Conservation (phyloP, 2,797 vertebrate species). For the Aldrovandia affinis region DNA sequence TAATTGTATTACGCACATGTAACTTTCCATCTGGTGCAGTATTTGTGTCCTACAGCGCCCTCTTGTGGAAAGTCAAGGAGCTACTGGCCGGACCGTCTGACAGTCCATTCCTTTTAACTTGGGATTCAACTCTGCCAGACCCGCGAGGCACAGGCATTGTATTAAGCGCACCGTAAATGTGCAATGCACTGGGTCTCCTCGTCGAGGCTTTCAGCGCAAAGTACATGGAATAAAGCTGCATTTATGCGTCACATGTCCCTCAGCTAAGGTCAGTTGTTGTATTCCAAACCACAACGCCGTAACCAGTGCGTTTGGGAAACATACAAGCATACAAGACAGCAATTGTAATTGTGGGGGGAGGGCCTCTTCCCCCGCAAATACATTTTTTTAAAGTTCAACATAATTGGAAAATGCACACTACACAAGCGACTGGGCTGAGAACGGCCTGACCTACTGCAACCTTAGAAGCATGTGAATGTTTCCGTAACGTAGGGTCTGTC, state of each 20-base stretch:
- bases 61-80: neutral
- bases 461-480: neutral
- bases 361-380: neutral
- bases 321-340: neutral
- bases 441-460: neutral
- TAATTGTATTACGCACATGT: neutral
- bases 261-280: neutral
- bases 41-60: neutral
- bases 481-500: neutral
- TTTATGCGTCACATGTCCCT: neutral
- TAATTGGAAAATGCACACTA: neutral
- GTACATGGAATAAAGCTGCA: neutral
- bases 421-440: neutral
- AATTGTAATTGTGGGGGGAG: neutral
- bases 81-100: neutral
- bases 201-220: neutral
- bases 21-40: neutral
- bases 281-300: neutral
- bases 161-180: neutral
- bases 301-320: constrained; percentile 4
- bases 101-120: neutral
- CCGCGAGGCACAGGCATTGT: neutral
- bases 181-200: neutral
- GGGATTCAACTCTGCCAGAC: neutral
- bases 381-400: neutral